Base-by-base conservation (phyloP, 2,113 vertebrate species). In the Clarias macrocephalus region DNA sequence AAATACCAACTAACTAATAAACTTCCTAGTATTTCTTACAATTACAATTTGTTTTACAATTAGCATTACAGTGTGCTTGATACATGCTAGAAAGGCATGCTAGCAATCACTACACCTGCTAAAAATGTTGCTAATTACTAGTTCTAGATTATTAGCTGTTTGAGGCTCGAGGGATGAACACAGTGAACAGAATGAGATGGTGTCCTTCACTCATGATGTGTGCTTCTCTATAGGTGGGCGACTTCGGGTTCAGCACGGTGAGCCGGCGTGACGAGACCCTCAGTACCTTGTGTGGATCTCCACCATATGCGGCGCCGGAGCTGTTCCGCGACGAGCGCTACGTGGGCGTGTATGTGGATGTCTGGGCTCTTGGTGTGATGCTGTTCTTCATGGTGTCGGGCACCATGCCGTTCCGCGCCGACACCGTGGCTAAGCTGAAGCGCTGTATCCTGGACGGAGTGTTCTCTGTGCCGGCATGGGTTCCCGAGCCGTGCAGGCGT, bases 231-330 rank as follows among this genome's bases (percentile, higher is more conserved):
- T 56, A 85, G 83, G 83, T 99, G 82, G 98, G 98, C 0, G 98
- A 99, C 91, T 99, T 99, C 72, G 98, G 98, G 89, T 99, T 99
- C 92, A 99, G 98, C 94, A 99, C 98, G 0, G 86, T 97, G 72
- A 98, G 97, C 90, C 95, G 90, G 18, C 96, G 95, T 30, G 96
- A 97, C 1, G 96, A 99, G 94, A 97, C 94, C 7, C 93, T 99
- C 82, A 98, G 96, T 93, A 99, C 98, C 0, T 98, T 99, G 92
- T 99, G 98, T 1, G 98, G 98, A 75, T 99, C 98, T 42, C 98
- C 98, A 0, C 98, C 98, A 28, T 99, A 99, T 0, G 98, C 98
- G 0, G 98, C 98, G 0, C 98, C 98, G 0, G 98, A 99, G 87
- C 97, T 99, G 70, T 99, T 99, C 91, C 92, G 96, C 1, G 97